Base-by-base conservation (phyloP, 2,113 vertebrate species). In the Macheiramphus alcinus region DNA sequence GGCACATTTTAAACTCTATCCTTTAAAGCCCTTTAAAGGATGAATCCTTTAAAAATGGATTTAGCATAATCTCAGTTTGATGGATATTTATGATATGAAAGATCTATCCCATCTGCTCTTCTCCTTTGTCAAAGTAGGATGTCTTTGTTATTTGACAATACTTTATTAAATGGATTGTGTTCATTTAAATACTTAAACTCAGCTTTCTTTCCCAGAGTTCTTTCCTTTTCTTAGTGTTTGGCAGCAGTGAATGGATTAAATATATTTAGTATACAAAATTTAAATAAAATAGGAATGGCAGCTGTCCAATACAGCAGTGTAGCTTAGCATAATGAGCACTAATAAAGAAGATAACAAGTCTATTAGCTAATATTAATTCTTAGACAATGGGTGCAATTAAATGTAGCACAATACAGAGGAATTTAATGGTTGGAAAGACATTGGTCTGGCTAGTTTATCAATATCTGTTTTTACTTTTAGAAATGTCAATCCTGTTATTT, bases 261-360 rank as follows among this genome's bases (percentile, higher is more conserved):
- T 88, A 66, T 82, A 90, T 86, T 88, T 92, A 62, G 26, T 70
- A 62, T 61, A 70, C 52, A 90, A 73, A 76, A 73, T 90, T 36
- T 73, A 73, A 91, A 92, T 70, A 70, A 94, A 92, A 88, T 86
- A 76, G 22, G 48, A 93, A 90, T 94, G 90, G 90, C 90, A 86
- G 62, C 66, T 91, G 70, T 96, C 87, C 85, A 97, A 48, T 79
- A 52, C 6, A 88, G 25, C 61, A 73, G 13, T 61, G 58, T 73
- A 85, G 62, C 34, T 94, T 73, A 90, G 71, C 29, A 83, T 73
- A 85, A 92, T 92, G 70, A 96, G 18, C 43, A 45, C 17, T 93
- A 95, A 80, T 80, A 92, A 83, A 70, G 66, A 89, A 85, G 90
- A 95, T 96, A 95, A 94, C 70, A 91, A 95, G 74, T 90, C 81